phyloP scores from a whole-genome alignment of 2,113 vertebrate species.

The Python bivittatus region DNA sequence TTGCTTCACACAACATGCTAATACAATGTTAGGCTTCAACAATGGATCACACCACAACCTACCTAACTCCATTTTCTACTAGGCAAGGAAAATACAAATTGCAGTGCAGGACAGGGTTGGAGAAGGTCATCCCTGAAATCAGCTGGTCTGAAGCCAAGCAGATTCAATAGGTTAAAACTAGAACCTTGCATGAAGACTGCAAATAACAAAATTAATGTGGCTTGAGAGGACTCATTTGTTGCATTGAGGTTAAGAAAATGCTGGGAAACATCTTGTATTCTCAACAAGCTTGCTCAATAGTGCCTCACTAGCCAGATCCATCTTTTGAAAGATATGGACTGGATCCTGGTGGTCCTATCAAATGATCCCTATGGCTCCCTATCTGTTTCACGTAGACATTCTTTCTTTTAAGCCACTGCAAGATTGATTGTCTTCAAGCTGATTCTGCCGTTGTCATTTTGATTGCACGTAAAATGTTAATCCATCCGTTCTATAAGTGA shows the following conservation, averaged over 20 bases:
- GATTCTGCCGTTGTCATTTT: neutral
- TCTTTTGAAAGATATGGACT: neutral
- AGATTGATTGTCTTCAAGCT: neutral
- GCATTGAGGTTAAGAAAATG: rapidly evolving
- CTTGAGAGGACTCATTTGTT: rapidly evolving
- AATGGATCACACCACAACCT: no score
- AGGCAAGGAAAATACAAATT: neutral
- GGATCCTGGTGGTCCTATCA: neutral
- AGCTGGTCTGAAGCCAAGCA: neutral
- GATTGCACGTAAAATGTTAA: neutral
- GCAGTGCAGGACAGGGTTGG: neutral
- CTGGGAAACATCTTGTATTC: neutral
- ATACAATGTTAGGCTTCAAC: neutral
- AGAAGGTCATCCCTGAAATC: neutral
- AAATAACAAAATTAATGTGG: neutral
- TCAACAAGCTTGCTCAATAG: neutral
- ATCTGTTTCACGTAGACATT: neutral
- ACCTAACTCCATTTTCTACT: neutral
- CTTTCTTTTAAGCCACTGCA: neutral
- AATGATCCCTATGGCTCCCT: neutral
- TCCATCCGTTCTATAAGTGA: neutral
- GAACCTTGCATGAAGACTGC: neutral
- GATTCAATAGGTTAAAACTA: neutral
- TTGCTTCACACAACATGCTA: neutral
- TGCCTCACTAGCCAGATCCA: neutral